Conservation (phyloP, 2,113 vertebrate species). For the Callipepla squamata region DNA sequence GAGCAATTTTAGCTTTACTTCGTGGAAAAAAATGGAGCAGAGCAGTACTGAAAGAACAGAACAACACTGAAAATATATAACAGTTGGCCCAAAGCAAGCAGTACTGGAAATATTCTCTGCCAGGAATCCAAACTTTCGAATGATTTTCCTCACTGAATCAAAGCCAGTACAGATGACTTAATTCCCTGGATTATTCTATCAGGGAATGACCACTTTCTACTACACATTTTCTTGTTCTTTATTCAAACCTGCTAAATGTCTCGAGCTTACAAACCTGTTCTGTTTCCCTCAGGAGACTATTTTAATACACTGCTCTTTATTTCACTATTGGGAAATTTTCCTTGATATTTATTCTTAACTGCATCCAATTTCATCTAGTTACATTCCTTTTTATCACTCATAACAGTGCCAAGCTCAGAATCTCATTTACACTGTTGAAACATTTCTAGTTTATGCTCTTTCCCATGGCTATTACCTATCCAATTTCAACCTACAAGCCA, state of each 20-base stretch:
- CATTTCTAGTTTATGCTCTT: background rate
- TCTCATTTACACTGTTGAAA: slow-evolving; percentile 12
- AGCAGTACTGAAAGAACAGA: background rate
- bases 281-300: background rate
- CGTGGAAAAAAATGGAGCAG: background rate
- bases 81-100: background rate
- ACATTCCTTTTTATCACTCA: background rate
- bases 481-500: background rate
- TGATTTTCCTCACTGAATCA: background rate
- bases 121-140: slow-evolving; percentile 9
- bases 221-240: background rate
- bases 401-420: background rate
- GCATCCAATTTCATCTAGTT: background rate
- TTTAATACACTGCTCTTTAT: slow-evolving; percentile 3
- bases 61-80: background rate
- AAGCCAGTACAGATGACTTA: background rate
- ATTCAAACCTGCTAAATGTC: background rate
- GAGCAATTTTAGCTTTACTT: background rate
- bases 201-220: background rate
- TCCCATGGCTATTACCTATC: background rate
- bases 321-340: slow-evolving; percentile 15
- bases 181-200: background rate
- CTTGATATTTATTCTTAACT: background rate
- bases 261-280: background rate
- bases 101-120: background rate